These are phyloP conservation scores for Mandrillus leucophaeus DNA, from an alignment of 2,113 vertebrate species.

Conservation along the genomic window DNA sequence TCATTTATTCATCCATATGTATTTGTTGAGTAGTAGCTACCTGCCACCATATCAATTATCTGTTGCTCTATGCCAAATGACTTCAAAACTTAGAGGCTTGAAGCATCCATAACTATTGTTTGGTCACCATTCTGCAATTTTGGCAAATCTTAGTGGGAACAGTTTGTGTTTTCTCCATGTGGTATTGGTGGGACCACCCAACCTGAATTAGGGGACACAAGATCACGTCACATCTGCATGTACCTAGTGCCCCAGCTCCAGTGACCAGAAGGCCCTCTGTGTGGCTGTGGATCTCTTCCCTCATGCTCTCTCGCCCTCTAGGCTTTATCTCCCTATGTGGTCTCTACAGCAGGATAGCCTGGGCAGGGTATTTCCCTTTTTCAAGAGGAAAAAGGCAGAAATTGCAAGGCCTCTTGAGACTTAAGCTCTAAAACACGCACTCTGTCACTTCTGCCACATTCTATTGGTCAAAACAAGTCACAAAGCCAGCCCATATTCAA, in stretches of 20 bases:
- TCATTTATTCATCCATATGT: neutral
- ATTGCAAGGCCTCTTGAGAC: neutral
- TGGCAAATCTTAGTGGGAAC: neutral
- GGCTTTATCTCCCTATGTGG: neutral
- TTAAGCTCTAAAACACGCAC: neutral
- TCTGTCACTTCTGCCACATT: neutral
- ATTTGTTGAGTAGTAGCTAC: neutral
- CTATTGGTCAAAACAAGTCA: neutral
- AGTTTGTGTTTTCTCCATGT: neutral
- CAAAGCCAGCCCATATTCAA: neutral
- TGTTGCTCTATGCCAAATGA: neutral
- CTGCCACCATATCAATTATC: neutral
- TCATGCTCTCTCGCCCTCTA: neutral
- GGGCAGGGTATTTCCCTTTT: neutral
- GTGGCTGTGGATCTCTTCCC: neutral
- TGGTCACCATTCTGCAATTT: neutral
- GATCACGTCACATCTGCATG: no score
- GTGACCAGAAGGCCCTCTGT: neutral
- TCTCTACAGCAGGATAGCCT: neutral
- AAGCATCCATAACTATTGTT: neutral
- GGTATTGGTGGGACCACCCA: no score
- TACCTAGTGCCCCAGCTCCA: neutral
- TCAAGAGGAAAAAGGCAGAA: neutral
- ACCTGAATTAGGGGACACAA: accelerated
- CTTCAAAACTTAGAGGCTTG: neutral